phyloP scores from a whole-genome alignment of 2,797 vertebrate genomes.

The Sebastes hubbsi region DNA sequence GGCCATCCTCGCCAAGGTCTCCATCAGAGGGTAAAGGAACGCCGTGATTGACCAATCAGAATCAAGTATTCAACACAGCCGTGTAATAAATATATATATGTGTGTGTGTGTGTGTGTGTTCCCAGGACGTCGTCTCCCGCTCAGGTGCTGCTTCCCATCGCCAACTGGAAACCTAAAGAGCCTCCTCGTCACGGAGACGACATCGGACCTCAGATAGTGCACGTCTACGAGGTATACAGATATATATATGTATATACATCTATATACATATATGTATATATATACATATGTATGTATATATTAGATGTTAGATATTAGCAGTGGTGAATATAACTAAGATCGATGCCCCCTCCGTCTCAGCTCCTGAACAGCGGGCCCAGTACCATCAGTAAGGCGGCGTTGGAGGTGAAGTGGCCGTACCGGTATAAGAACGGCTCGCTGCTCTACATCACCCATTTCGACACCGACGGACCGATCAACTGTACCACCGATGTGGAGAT shows the following conservation, averaged over 20 bases:
- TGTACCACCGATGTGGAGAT: slow-evolving; percentile 90
- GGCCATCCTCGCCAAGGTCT: slow-evolving; percentile 89
- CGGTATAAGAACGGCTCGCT: slow-evolving; percentile 87
- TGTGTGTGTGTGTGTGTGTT: neutral
- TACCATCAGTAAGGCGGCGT: slow-evolving; percentile 91
- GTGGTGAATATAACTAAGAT: neutral
- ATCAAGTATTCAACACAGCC: no score
- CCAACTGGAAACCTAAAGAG: slow-evolving; percentile 90
- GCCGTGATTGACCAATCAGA: no score
- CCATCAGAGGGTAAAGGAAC: slow-evolving; percentile 90
- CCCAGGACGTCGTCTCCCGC: slow-evolving; percentile 89
- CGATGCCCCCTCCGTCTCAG: slow-evolving; percentile 59
- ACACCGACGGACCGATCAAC: slow-evolving; percentile 95
- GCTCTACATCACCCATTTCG: slow-evolving; percentile 88
- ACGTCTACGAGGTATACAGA: slow-evolving; percentile 90
- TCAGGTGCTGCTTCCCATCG: slow-evolving; percentile 93
- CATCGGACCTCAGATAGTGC: slow-evolving; percentile 91
- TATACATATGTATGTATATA: neutral
- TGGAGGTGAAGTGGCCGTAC: slow-evolving; percentile 91
- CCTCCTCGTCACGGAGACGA: slow-evolving; percentile 88
- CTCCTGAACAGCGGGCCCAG: slow-evolving; percentile 94
- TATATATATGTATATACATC: neutral
- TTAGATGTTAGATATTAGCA: no score
- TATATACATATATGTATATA: no score
- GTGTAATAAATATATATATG: neutral